Base-by-base conservation (phyloP, 2,888 invertebrate species). In the Tenthredo mesomela region DNA sequence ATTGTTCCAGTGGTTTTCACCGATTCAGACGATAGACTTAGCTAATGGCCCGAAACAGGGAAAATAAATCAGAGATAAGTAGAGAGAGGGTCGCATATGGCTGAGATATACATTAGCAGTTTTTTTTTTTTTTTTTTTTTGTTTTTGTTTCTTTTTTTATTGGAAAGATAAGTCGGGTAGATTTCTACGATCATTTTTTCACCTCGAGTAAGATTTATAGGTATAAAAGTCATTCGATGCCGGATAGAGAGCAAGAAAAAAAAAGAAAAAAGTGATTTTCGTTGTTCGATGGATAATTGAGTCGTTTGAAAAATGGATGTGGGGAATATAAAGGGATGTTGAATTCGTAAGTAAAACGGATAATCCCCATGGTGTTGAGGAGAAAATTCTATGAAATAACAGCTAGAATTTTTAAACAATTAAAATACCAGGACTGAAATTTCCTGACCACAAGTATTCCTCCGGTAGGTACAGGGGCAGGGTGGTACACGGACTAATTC, bases 401-500 rank as follows among this genome's bases (percentile, higher is more conserved):
- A 25, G 6, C 18, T 25, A 25, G 21, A 43, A 21, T 9, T 43
- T 25, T 4, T 4, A 21, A 40, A 43, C 73, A 43, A 43, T 73
- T 70, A 37, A 73, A 40, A 43, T 73, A 50, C 25, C 18, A 33
- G 18, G 29, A 29, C n/a, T 21, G 33, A 29, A 50, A 29, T 50
- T 77, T 54, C 54, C 54, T 18, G 50, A 54, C 77, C 54, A 10
- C 77, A 77, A 77, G 29, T 50, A 77, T 50, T 54, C 33, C 50
- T 18, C 2, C 18, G 37, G 33, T 37, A 40, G 37, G 33, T 37
- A 40, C 2, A 40, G 15, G 90, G 90, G 29, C 1, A 88, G 87
- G 87, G 88, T 87, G 87, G 88, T 87, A 88, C 87, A 89, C 89
- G 86, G 89, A 90, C 90, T 92, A 92, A 93, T 92, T 92, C 91